Conservation (phyloP, 2,797 vertebrate genomes). For the Adrianichthys oophorus region DNA sequence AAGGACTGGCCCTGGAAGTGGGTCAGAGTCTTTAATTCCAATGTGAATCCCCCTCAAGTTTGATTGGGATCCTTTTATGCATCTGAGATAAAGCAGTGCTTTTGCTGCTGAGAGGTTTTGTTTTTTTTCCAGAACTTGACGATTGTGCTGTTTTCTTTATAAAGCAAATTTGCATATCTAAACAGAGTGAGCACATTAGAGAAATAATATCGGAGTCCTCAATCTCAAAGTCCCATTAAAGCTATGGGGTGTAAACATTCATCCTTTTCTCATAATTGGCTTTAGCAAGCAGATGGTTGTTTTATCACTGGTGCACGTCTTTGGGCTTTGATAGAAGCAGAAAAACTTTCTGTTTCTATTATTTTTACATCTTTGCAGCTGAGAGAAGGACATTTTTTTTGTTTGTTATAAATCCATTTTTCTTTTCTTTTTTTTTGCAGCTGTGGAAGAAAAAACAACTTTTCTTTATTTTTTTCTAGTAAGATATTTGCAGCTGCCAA, state of each 20-base stretch:
- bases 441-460: too few relatives aligned
- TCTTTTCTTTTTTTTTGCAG: not conserved
- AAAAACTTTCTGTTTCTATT: not conserved
- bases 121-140: not conserved
- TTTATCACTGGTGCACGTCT: not conserved
- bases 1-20: not conserved
- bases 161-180: slow-evolving; percentile 10
- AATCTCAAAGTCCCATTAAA: slow-evolving; percentile 23
- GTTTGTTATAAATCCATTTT: not conserved
- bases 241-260: slow-evolving; percentile 23
- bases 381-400: too few relatives aligned
- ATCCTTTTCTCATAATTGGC: not conserved
- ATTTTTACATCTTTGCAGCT: not conserved
- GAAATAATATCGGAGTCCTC: slow-evolving; percentile 16
- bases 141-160: slow-evolving; percentile 26
- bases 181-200: slow-evolving; percentile 14
- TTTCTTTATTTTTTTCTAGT: not conserved
- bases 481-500: slow-evolving; percentile 44
- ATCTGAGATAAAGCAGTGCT: slow-evolving; percentile 9
- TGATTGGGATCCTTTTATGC: too few relatives aligned
- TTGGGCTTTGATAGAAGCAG: slow-evolving; percentile 7
- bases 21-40: slow-evolving; percentile 2
- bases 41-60: too few relatives aligned
- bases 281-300: not conserved
- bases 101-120: not conserved